Base-by-base conservation (phyloP, 2,888 invertebrate genomes). In the Plusia festucae region DNA sequence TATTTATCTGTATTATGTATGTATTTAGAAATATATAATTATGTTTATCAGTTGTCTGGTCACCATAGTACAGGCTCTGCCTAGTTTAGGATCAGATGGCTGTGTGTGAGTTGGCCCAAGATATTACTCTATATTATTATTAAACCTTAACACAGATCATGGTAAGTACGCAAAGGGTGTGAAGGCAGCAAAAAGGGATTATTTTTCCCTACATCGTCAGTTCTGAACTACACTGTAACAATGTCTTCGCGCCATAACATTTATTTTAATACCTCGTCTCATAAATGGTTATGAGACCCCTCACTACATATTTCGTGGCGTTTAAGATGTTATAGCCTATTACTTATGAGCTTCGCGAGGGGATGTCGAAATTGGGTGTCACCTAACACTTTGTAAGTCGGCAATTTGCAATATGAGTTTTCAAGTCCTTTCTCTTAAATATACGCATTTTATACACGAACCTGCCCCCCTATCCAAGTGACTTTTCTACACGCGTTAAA, bases 221-320 rank as follows among this genome's bases (percentile, higher is more conserved):
- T 68, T 63, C 40, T 61, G 32, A 52, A 56, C 52, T n/a, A 24
- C 20, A 34, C 56, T 44, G 57, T 73, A 58, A 76, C 74, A 73
- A 70, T 67, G 67, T 73, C 68, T 73, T 9, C 20, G n/a, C 4
- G 13, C 22, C 7, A 54, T 74, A 74, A 70, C 71, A 53, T 77
- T 80, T 55, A 77, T 77, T 79, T 80, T 79, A 80, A 79, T 74
- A 53, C 78, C 34, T 55, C 57, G 24, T 70, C 30, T 32, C 78
- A 60, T 77, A 70, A 80, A 80, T 53, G 78, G 58, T 69, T 69
- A 78, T 60, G 53, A 67, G 4, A 11, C 16, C 61, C 63, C 46
- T 68, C 59, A 69, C 63, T 77, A 74, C 54, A 79, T 79, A 69
- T 70, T 68, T 78, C 57, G 68, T 54, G 64, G 65, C 58, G 51